A percentile compares a stretch with the other conserved stretches of the same genome.
Evolutionary conservation across 1,140 invertebrate species (phyloP).

Genomic region (Drosophila lowei): DNA sequence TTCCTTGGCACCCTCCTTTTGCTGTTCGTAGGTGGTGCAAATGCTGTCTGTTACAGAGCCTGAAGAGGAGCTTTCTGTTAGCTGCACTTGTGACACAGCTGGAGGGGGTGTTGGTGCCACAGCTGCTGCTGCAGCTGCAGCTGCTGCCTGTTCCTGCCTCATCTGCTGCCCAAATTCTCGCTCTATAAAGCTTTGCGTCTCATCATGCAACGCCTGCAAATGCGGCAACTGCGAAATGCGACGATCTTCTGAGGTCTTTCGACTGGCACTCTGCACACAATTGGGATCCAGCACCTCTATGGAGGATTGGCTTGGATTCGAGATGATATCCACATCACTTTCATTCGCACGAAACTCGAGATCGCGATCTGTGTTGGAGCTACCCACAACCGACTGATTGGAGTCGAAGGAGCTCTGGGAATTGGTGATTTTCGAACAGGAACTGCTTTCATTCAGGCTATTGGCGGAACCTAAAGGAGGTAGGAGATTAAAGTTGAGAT

Average conservation of each 20-base stretch:
- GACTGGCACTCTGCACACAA: conserved; percentile 75
- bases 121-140: neutral
- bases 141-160: conserved; percentile 8
- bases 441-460: conserved; percentile 82
- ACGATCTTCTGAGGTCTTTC: conserved; percentile 76
- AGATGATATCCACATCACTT: conserved; percentile 87
- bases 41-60: conserved; percentile 87
- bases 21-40: conserved; percentile 86
- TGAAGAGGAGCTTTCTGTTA: conserved; percentile 87
- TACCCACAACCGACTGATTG: conserved; percentile 82
- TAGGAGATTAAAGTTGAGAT: neutral
- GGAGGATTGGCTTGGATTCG: conserved; percentile 87
- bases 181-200: conserved; percentile 62
- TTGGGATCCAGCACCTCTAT: conserved; percentile 86
- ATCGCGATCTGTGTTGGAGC: conserved; percentile 75
- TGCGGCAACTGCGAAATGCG: conserved; percentile 56
- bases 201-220: conserved; percentile 58
- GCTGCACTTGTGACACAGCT: conserved; percentile 52
- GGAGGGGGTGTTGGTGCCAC: conserved; percentile 11
- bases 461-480: conserved; percentile 76
- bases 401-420: conserved; percentile 81
- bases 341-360: conserved; percentile 83
- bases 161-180: conserved; percentile 47
- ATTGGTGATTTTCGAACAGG: conserved; percentile 79
- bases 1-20: conserved; percentile 34